Conservation (phyloP, 1,140 invertebrate species). For the Drosophila funebris region DNA sequence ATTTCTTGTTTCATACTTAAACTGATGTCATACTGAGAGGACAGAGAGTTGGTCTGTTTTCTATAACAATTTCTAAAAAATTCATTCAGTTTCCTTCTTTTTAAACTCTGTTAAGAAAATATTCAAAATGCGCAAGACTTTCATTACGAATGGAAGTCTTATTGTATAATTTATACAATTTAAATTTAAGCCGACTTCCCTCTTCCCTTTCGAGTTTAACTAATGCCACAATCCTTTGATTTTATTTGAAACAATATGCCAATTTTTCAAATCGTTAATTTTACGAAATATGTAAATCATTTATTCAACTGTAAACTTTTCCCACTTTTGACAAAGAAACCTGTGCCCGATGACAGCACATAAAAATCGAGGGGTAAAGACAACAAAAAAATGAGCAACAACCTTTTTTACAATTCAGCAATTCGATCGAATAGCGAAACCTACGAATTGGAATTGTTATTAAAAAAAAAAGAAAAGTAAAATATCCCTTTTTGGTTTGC, state of each 20-base stretch:
- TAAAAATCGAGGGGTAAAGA: slow-evolving; percentile 23
- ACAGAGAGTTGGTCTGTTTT: too few species aligned
- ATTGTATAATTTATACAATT: not conserved
- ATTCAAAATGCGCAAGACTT: not conserved
- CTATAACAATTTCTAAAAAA: too few species aligned
- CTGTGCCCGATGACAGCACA: slow-evolving; percentile 47
- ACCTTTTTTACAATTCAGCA: slow-evolving; percentile 68
- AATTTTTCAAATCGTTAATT: slow-evolving; percentile 74
- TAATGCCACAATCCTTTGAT: not conserved
- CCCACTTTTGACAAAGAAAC: slow-evolving; percentile 35
- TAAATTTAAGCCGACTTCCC: not conserved
- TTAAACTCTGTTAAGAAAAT: too few species aligned
- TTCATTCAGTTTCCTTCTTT: too few species aligned
- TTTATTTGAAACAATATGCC: slow-evolving; percentile 26
- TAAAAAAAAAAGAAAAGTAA: slow-evolving; percentile 54
- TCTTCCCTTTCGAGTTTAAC: not conserved
- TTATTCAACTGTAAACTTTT: slow-evolving; percentile 68
- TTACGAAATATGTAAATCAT: slow-evolving; percentile 69
- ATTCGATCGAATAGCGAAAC: slow-evolving; percentile 52
- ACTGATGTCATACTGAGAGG: too few species aligned
- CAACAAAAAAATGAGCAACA: slow-evolving; percentile 21
- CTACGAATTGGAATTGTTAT: slow-evolving; percentile 66
- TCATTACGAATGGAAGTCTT: not conserved
- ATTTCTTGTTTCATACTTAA: too few species aligned
- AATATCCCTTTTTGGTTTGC: slow-evolving; percentile 52